Percentiles rank a stretch among this genome's conserved stretches.
phyloP scores from a whole-genome alignment of 2,113 vertebrate genomes.

The Sprattus sprattus region DNA sequence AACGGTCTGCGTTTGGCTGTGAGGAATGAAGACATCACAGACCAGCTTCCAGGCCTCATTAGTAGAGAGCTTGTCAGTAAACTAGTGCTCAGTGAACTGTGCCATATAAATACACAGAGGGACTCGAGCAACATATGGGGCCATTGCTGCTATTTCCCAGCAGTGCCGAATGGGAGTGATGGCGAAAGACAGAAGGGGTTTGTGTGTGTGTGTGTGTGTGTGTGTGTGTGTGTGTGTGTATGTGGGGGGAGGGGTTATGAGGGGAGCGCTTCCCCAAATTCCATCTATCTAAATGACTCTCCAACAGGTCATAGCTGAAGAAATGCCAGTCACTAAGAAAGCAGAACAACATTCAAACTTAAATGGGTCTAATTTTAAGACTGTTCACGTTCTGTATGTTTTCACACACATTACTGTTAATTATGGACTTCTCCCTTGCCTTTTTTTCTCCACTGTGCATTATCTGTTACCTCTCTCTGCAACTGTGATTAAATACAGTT shows the following conservation, averaged over 20 bases:
- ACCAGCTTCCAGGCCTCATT: neutral
- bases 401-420: neutral
- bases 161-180: neutral
- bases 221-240: conserved; percentile 5
- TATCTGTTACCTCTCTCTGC: neutral
- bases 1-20: neutral
- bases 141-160: neutral
- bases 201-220: conserved; percentile 9
- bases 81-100: conserved; percentile 6
- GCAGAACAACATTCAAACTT: conserved; percentile 3
- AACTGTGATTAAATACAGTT: neutral
- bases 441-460: neutral
- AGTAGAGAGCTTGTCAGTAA: neutral
- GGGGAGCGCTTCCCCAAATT: neutral
- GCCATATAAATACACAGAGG: neutral
- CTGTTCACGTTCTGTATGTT: neutral
- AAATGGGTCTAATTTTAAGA: neutral
- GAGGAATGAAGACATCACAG: neutral
- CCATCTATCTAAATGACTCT: neutral
- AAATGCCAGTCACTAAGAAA: neutral
- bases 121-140: neutral
- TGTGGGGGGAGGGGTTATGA: neutral
- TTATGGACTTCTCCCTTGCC: neutral
- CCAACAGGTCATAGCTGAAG: neutral
- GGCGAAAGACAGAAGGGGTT: neutral